phyloP scores from a whole-genome alignment of 2,113 vertebrate genomes.

The Cyanistes caeruleus region DNA sequence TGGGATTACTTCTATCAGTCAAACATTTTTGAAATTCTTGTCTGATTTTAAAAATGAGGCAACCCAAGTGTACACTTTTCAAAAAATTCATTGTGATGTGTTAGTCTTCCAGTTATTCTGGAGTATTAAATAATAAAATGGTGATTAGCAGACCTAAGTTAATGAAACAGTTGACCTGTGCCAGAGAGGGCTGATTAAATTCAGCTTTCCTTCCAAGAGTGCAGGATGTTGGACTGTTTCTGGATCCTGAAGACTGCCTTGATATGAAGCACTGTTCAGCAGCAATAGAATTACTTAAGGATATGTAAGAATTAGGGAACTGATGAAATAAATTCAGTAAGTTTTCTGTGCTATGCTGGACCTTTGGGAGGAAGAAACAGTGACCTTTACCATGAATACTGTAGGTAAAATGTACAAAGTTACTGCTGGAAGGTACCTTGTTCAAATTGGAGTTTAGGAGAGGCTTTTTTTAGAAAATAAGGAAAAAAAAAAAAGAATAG shows the following conservation, averaged over 20 bases:
- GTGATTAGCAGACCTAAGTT: not conserved
- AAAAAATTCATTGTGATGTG: not conserved
- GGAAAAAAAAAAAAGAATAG: not conserved
- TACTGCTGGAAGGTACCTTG: not conserved
- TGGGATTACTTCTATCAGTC: not conserved
- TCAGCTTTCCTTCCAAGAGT: not conserved
- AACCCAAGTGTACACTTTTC: not conserved
- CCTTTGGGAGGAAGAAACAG: not conserved
- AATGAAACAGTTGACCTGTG: not conserved
- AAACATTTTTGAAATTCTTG: not conserved
- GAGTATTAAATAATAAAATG: not conserved
- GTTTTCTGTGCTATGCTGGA: not conserved
- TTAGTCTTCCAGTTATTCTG: not conserved
- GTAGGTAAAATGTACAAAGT: not conserved
- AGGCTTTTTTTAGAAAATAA: not conserved
- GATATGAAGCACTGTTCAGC: not conserved
- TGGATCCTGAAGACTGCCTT: not conserved
- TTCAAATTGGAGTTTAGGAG: not conserved
- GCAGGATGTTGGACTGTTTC: not conserved
- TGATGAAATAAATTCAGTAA: not conserved
- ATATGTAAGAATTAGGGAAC: not conserved
- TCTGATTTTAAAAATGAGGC: not conserved
- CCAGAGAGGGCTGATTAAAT: not conserved
- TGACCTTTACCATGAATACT: not conserved
- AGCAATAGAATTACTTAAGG: not conserved